Conservation (phyloP, 2,113 vertebrate genomes). For the Struthidea cinerea region DNA sequence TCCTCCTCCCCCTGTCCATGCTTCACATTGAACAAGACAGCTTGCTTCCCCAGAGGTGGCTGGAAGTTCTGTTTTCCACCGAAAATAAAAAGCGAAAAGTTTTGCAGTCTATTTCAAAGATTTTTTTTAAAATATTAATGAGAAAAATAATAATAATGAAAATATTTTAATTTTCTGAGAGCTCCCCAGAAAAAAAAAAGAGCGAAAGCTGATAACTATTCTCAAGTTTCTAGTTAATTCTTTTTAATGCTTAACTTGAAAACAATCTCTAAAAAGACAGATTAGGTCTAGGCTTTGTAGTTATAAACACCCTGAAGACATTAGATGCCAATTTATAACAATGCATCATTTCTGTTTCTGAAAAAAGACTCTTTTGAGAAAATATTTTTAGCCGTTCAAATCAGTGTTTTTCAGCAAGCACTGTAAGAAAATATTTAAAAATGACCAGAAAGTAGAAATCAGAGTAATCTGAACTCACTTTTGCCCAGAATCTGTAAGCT, state of each 20-base stretch:
- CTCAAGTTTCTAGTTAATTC: constrained; percentile 9
- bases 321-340: constrained; percentile 8
- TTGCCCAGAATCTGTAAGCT: background rate
- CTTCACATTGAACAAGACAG: background rate
- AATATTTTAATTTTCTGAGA: background rate
- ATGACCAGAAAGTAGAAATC: background rate
- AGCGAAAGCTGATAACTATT: background rate
- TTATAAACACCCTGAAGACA: constrained; percentile 24
- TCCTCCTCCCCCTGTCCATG: background rate
- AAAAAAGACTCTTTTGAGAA: background rate
- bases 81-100: background rate
- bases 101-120: background rate
- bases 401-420: background rate
- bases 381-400: background rate
- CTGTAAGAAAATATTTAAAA: background rate
- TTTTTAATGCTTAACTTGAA: constrained; percentile 24
- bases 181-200: background rate
- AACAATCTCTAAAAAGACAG: background rate
- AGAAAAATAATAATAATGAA: background rate
- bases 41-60: background rate
- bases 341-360: background rate
- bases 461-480: background rate
- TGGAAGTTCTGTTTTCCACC: background rate
- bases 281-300: constrained; percentile 31
- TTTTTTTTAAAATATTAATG: background rate